phyloP scores from a whole-genome alignment of 2,797 vertebrate species.

The Loriculus beryllinus region DNA sequence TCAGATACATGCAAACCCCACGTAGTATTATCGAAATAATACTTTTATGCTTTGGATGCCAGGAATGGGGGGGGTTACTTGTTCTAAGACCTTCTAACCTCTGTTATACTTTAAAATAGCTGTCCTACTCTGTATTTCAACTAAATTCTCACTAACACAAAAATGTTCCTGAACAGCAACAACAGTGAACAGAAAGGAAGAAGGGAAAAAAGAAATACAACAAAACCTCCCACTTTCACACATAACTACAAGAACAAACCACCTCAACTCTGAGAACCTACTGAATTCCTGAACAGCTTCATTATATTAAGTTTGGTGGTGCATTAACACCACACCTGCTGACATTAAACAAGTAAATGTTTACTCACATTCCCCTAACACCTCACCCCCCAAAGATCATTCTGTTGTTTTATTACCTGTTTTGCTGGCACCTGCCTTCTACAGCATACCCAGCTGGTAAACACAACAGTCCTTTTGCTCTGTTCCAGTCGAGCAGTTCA shows the following conservation, averaged over 20 bases:
- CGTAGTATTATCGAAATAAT: background rate
- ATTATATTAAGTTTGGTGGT: background rate
- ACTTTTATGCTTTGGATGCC: background rate
- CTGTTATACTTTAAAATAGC: background rate
- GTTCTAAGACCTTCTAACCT: background rate
- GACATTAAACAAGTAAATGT: background rate
- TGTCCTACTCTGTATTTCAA: background rate
- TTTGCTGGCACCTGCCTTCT: background rate
- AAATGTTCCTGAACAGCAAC: background rate
- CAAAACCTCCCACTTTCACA: background rate
- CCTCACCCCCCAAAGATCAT: background rate
- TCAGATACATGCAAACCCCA: background rate
- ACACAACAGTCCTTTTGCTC: conserved; percentile 25
- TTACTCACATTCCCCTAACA: background rate
- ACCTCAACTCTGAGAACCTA: background rate
- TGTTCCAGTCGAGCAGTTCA: conserved; percentile 57
- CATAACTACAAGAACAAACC: background rate
- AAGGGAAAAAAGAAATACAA: too few relatives aligned
- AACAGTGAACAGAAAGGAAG: background rate
- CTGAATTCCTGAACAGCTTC: background rate
- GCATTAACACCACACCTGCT: background rate
- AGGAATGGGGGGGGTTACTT: background rate
- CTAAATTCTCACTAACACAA: background rate
- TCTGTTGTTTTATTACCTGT: conserved; percentile 53
- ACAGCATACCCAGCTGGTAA: conserved; percentile 34